These are phyloP conservation scores for Telmatochromis brachygnathus DNA, from an alignment of 2,113 vertebrate species.

Conservation along the genomic window DNA sequence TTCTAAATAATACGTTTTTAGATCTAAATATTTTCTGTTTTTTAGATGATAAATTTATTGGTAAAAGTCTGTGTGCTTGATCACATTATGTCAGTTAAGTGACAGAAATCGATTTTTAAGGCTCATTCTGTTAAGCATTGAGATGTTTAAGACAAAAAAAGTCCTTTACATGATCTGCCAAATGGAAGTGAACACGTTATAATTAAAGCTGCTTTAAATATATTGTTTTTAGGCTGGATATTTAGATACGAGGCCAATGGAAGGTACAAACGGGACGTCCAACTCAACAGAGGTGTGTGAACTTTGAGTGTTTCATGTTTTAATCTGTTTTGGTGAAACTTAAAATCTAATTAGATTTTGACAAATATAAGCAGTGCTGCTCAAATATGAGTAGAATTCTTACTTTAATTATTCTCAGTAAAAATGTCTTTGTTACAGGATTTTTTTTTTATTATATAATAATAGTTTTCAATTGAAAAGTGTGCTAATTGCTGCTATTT, in stretches of 20 bases:
- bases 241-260: not conserved
- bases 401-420: not conserved
- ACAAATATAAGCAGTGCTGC: not conserved
- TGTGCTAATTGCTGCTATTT: not conserved
- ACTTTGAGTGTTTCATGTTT: not conserved
- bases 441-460: not conserved
- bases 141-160: not conserved
- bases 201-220: not conserved
- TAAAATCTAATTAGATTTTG: not conserved
- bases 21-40: not conserved
- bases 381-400: not conserved
- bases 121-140: not conserved
- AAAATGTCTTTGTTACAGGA: not conserved
- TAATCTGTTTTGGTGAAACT: not conserved
- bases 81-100: not conserved
- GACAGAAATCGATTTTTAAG: accelerated
- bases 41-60: not conserved
- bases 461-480: not conserved
- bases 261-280: not conserved
- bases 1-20: not conserved
- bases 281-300: not conserved
- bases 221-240: not conserved
- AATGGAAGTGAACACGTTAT: not conserved
- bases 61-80: not conserved
- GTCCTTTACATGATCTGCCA: not conserved